Evolutionary conservation across 2,113 vertebrate species (phyloP).

Genomic region (Turdus rufiventris): DNA sequence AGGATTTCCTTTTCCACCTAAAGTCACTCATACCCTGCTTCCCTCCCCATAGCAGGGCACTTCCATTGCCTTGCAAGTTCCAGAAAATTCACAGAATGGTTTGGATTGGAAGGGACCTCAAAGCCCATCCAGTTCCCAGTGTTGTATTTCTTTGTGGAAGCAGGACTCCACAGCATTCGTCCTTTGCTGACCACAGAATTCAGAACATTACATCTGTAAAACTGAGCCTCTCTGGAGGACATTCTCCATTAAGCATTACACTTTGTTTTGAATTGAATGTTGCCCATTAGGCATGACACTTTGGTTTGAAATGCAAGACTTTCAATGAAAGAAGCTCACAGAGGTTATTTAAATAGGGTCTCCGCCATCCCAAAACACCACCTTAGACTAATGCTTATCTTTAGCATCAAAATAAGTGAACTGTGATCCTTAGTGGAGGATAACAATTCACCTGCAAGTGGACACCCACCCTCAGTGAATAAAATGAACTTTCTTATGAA

Average conservation of each 20-base stretch:
- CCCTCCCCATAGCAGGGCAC: fast-evolving
- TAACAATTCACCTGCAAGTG: fast-evolving
- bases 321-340: not conserved
- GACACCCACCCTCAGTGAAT: not conserved
- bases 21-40: not conserved
- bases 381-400: fast-evolving
- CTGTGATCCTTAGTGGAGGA: not conserved
- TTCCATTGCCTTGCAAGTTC: not conserved
- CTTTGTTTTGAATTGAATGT: too few species aligned
- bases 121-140: fast-evolving
- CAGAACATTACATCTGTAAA: fast-evolving
- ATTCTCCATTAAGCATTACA: too few species aligned
- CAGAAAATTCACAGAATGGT: not conserved
- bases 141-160: not conserved
- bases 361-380: not conserved
- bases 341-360: not conserved
- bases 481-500: not conserved
- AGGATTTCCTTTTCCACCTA: not conserved
- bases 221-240: fast-evolving
- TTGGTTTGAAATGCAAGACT: not conserved
- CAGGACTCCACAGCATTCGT: not conserved
- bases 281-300: fast-evolving
- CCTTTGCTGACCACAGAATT: not conserved
- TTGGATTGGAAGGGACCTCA: not conserved
- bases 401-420: not conserved